Evolutionary conservation across 2,113 vertebrate species (phyloP), one percentile per base, ranked within the genome.

Genomic region (Porphyrio hochstetteri): DNA sequence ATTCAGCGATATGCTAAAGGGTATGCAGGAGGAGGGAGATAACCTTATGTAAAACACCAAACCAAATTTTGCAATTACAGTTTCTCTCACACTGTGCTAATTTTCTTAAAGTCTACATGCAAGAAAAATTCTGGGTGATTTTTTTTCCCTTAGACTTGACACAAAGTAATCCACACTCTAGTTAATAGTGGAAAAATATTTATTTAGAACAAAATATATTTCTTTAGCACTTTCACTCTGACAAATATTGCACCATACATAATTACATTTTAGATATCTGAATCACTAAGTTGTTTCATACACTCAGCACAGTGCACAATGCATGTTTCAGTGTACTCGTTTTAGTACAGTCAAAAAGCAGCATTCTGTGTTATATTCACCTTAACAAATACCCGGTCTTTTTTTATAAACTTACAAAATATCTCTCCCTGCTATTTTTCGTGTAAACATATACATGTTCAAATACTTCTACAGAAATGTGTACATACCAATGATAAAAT

Each of bases 1-100:
- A 82, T 79, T 94, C 95, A 72, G 90, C 93, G 86, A 93, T 91
- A 86, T 60, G 82, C 85, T 87, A 95, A 98, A 96, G 86, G 67
- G 50, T 86, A 89, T 95, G 82, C 84, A 91, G 85, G 85, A 94
- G 60, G 88, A 96, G 86, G 52, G 61, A 91, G 75, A 79, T 57
- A 95, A 93, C 92, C 88, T 94, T 86, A 94, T 93, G 92, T 93
- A 92, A 89, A 96, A 95, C 72, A 94, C 81, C 81, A 95, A 93
- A 75, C 94, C 91, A 94, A 97, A 95, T 94, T 96, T 91, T 77
- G 55, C 61, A 63, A 91, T 96, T 68, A 69, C 76, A 95, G 90
- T 95, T 82, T 76, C 82, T 90, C 95, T 96, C 71, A 74, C 88
- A 91, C 61, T 55, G 75, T 83, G 76, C 87, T 90, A 50, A 86